A percentile compares a stretch with the other conserved stretches of the same genome.
Evolutionary conservation across 2,113 vertebrate species (phyloP).

Genomic region (Ctenomys sociabilis): DNA sequence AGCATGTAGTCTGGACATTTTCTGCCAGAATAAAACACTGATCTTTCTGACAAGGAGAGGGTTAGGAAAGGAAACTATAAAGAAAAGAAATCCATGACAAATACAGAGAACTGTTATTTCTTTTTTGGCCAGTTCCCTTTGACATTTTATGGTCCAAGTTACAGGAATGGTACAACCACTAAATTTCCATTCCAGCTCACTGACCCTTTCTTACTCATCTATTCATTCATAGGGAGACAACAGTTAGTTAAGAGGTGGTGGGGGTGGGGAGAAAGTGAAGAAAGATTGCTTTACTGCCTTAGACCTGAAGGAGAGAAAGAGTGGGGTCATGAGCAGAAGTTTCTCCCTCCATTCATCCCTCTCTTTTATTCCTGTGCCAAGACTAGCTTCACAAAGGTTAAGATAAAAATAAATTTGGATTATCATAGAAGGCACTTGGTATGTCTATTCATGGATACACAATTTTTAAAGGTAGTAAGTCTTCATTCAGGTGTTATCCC

Average conservation of each 20-base stretch:
- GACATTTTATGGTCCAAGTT: background rate
- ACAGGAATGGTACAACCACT: background rate
- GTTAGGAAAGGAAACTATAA: background rate
- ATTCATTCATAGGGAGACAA: background rate
- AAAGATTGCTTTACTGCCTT: background rate
- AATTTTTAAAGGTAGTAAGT: constrained; percentile 1
- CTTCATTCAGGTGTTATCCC: constrained; percentile 31
- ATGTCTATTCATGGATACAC: background rate
- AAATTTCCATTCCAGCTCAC: background rate
- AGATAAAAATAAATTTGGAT: constrained; percentile 23
- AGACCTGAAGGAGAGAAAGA: background rate
- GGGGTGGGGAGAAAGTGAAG: background rate
- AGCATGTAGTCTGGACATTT: background rate
- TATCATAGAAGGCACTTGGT: background rate
- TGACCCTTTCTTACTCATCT: background rate
- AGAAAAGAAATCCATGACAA: background rate
- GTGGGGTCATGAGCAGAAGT: background rate
- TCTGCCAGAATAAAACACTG: background rate
- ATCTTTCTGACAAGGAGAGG: background rate
- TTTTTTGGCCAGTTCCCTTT: background rate
- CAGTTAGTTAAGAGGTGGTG: background rate
- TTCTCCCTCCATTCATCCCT: background rate
- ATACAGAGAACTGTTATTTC: background rate
- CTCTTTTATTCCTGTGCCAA: no score
- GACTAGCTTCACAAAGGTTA: background rate